These are phyloP conservation scores for Zophobas atratus DNA, from an alignment of 1,140 invertebrate species.

Conservation along the genomic window DNA sequence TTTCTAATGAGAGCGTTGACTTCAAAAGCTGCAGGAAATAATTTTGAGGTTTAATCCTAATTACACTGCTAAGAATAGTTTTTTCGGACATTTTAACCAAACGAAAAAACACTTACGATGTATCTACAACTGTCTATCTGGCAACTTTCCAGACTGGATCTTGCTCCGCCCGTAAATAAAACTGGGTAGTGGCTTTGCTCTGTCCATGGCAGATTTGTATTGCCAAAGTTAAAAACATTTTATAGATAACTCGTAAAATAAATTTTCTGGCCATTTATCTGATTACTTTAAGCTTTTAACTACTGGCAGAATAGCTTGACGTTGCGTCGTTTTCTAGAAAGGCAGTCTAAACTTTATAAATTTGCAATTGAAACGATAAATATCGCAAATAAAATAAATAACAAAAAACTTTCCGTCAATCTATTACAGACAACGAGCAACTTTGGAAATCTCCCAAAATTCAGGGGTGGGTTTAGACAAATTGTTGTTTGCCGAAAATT, in stretches of 20 bases:
- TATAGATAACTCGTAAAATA: not conserved
- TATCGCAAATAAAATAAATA: too few relatives aligned
- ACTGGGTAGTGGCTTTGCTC: constrained; percentile 46
- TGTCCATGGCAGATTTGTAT: constrained; percentile 25
- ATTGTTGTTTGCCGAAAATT: too few relatives aligned
- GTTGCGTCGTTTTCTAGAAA: too few relatives aligned
- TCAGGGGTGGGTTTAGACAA: too few relatives aligned
- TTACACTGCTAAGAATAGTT: constrained; percentile 54
- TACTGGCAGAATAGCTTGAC: too few relatives aligned
- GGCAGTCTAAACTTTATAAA: too few relatives aligned
- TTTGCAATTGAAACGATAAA: too few relatives aligned
- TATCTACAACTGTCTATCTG: constrained; percentile 56
- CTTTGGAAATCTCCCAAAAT: too few relatives aligned
- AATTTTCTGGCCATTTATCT: too few relatives aligned
- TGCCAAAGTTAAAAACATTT: constrained; percentile 26
- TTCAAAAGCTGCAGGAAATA: constrained; percentile 6
- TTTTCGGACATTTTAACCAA: constrained; percentile 41
- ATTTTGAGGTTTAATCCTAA: constrained; percentile 23
- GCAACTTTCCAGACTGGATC: constrained; percentile 55
- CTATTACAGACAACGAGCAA: too few relatives aligned
- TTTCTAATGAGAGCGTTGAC: constrained; percentile 15
- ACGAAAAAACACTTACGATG: constrained; percentile 51
- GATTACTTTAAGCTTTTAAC: too few relatives aligned
- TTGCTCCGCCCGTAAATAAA: constrained; percentile 55
- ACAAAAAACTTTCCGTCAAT: too few relatives aligned